Base-by-base conservation (phyloP, 2,888 invertebrate species). In the Leptinotarsa peninsularis region DNA sequence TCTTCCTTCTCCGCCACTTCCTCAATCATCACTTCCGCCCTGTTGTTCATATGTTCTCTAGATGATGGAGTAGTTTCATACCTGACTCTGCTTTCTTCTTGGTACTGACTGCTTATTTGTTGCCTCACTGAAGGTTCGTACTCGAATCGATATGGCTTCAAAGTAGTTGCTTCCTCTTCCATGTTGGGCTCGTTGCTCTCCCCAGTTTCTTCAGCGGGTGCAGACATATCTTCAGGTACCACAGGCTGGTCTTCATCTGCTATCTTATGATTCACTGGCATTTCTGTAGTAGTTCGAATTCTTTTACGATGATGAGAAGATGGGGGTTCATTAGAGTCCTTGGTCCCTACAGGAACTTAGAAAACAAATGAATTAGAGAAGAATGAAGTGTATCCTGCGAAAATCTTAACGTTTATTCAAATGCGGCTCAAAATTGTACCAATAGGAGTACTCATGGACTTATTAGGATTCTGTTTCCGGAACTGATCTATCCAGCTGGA, bases 181-280 rank as follows among this genome's bases (percentile, higher is more conserved):
- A 43, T 21, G 21, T 66, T 54, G 50, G 71, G 71, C 54, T 76
- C 76, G 68, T 69, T 74, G 58, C 67, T 63, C 15, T 73, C 71
- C 68, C 72, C 66, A 18, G 71, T 68, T 56, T 77, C 21, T 60
- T 74, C 71, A 18, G 43, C 14, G 66, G n/a, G 33, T 43, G 68
- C 50, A 4, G 58, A 70, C 5, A 7, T 17, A n/a, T 70, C 70
- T 3, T 15, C 60, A 15, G 58, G 49, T 18, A 68, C 50, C 17
- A 60, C 54, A 3, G 71, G 27, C 49, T 10, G 15, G 33, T 70
- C 72, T 3, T 49, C 66, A 58, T 79, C 76, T 17, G 68, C 23
- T 67, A 54, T 58, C 67, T 77, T 79, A 50, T 81, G 79, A 67
- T 79, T 80, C 13, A 49, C 7, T 3, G 79, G 77, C 68, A 74